Base-by-base conservation (phyloP, 2,888 invertebrate genomes). In the Strigamia maritima region DNA sequence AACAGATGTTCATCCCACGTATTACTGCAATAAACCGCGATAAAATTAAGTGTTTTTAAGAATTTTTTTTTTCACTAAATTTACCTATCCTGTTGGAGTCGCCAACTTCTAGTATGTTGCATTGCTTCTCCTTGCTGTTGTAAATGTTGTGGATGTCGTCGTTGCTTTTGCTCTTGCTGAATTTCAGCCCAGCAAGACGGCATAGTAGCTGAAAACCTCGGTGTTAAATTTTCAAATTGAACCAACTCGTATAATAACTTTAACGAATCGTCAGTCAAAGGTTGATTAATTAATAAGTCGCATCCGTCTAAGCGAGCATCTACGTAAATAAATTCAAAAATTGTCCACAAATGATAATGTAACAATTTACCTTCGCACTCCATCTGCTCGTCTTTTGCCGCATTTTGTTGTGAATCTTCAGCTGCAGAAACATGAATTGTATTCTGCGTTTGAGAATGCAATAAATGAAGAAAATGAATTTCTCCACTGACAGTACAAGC, bases 1-100 rank as follows among this genome's bases (percentile, higher is more conserved):
- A 97, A 92, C 31, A 96, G 90, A 83, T 97, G 96, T 84, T 97
- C 96, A 84, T 95, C 94, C 94, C 94, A 95, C 16, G 95, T 94
- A 26, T 93, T 90, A 77, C 90, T 90, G 84, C 4, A 84, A 44
- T 44, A 6, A 31, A 76, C 8, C 6, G 28, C 8, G 14, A 75
- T n/a, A 26, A 6, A 28, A 75, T 75, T 31, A 75, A 28, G 10
- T 35, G 2, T 16, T 75, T 35, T 35, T 22, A n/a, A 49, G 1
- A 44, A 7, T 16, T 75, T 26, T 26, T 24, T 19, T 7, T 8
- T 75, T 26, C 10, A 0, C 8, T 2, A 28, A 22, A 84, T 88
- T 85, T 85, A 93, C 86, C 92, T 91, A 82, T 94, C 94, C 82
- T 93, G 92, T 84, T 95, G 94, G 31, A 95, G 88, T 78, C 95